Evolutionary conservation across 2,888 invertebrate genomes (phyloP), one percentile per base, ranked within the genome.

Genomic region (Xestoiulus laeticollis): DNA sequence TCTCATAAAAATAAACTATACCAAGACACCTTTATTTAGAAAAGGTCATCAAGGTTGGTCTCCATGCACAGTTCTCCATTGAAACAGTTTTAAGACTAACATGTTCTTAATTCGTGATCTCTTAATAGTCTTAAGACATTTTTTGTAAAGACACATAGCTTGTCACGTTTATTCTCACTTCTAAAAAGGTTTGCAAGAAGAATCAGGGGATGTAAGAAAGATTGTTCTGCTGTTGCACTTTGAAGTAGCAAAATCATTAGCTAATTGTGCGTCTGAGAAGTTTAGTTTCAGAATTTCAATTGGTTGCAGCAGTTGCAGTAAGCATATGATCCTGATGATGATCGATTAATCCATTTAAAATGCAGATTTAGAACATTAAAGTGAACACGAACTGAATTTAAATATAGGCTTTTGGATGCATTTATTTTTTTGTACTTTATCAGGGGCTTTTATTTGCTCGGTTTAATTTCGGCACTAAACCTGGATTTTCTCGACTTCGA

Each of bases 321-420:
- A 78, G 78, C 78, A 30, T 78, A 78, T 78, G 78, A 78, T 78
- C 78, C 30, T 78, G 78, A 78, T 78, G 78, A 78, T 78, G 78
- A 78, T 78, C 78, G 78, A 78, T 78, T 78, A 78, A 78, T 78
- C 78, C 78, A 78, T 78, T 78, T 78, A 78, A 30, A 78, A 78
- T 78, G 78, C 30, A 78, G 78, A 78, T 78, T 78, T 78, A 14
- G 30, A 78, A 78, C 78, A 78, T 78, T 30, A 78, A n/a, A 26
- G 30, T 32, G 78, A 78, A 78, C 78, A 78, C 78, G 78, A 78
- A 78, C 78, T 30, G 78, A 78, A 78, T 78, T 26, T 78, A 78
- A 78, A 78, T 78, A 26, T 5, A 30, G 30, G 78, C 78, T 78
- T 44, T 78, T 78, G 16, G 30, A 78, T 30, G 78, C 78, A 78